These are phyloP conservation scores for Caranx melampygus DNA, from an alignment of 2,113 vertebrate species.

Conservation along the genomic window DNA sequence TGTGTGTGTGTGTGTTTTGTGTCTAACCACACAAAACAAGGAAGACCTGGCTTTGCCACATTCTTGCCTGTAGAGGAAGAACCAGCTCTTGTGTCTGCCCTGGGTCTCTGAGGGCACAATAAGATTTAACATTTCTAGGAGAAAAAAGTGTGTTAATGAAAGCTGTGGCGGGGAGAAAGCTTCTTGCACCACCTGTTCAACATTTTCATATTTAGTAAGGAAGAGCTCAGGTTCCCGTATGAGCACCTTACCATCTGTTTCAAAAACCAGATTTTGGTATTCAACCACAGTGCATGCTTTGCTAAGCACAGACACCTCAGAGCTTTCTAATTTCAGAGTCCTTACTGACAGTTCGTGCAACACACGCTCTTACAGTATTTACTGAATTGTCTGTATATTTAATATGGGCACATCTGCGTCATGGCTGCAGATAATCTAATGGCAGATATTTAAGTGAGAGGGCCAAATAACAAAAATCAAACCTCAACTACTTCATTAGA, in stretches of 20 bases:
- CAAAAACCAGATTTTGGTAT: conserved; percentile 53
- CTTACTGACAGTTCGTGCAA: conserved; percentile 13
- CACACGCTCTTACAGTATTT: background rate
- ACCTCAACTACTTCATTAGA: conserved; percentile 19
- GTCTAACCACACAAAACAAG: conserved; percentile 13
- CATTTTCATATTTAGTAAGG: conserved; percentile 67
- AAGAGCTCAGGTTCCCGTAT: conserved; percentile 65
- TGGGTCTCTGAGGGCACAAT: conserved; percentile 24
- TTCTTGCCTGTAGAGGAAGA: background rate
- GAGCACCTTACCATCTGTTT: conserved; percentile 73
- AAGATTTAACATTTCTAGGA: conserved; percentile 50
- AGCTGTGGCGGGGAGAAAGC: conserved; percentile 40
- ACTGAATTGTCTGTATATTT: background rate
- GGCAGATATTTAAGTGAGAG: conserved; percentile 34
- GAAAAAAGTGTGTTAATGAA: conserved; percentile 60
- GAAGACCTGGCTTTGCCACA: conserved; percentile 4
- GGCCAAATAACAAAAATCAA: conserved; percentile 20
- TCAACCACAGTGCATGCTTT: conserved; percentile 49
- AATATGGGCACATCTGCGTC: conserved; percentile 4
- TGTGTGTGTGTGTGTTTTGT: background rate
- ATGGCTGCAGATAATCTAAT: conserved; percentile 29
- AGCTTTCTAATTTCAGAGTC: conserved; percentile 25
- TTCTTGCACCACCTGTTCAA: conserved; percentile 72
- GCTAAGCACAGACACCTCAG: conserved; percentile 44
- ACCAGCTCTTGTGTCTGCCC: conserved; percentile 26